Evolutionary conservation across 2,888 invertebrate genomes (phyloP), one percentile per base, ranked within the genome.

Genomic region (Parasteatoda lunata): DNA sequence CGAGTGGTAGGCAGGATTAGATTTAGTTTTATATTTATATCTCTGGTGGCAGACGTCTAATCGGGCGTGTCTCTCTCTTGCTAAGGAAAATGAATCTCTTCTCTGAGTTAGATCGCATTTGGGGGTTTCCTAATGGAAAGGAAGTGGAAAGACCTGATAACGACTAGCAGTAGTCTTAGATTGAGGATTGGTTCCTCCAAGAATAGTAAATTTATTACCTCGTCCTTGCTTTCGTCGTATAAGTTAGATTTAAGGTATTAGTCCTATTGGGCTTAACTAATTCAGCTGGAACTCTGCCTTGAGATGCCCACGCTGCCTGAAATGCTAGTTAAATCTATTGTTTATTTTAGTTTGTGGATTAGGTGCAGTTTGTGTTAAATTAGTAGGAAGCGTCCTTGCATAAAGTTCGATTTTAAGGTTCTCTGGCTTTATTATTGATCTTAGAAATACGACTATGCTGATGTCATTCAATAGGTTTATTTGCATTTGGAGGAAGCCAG

Each of bases 71-170:
- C 77, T 9, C 48, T 15, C 70, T 48, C 70, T 54, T 72, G 30
- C 52, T n/a, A 54, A 68, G 49, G 54, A 65, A 66, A 68, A 52
- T 30, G 30, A 77, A 68, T 75, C 71, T 68, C 65, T 64, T 71
- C 48, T 13, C 45, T n/a, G 64, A 48, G n/a, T 13, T 48, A n/a
- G 30, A 30, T 65, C 30, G 54, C 68, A 8, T 54, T 15, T n/a
- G 30, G 13, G 48, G 66, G n/a, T 59, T 47, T 30, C 68, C 66
- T 81, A 81, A 81, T 81, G 81, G 64, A 48, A 48, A 72, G 72
- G 79, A 72, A 72, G 72, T 65, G 48, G 48, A 52, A 30, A 59
- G 49, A 51, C 52, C 65, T 72, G 64, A 51, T 80, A 80, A 71
- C 72, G 66, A 80, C 45, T 80, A 30, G 51, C 13, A 51, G 69